Conservation (phyloP, 2,888 invertebrate genomes). For the Melieria crassipennis region DNA sequence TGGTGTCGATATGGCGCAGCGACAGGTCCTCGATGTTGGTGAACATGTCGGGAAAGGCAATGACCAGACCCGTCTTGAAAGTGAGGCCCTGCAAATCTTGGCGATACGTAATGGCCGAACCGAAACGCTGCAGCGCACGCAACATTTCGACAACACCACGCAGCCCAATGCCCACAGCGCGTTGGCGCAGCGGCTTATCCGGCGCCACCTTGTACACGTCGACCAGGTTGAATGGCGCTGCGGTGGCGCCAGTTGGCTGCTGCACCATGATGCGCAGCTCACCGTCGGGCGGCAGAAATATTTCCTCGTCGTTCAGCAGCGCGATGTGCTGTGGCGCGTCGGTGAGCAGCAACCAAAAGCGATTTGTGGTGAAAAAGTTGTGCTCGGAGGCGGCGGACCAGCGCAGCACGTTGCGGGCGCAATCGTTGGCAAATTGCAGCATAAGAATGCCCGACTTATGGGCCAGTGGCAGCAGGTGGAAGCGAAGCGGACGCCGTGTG, state of each 20-base stretch:
- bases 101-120: slow-evolving; percentile 56
- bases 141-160: slow-evolving; percentile 41
- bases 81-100: slow-evolving; percentile 59
- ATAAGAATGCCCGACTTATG: slow-evolving; percentile 59
- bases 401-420: slow-evolving; percentile 52
- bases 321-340: slow-evolving; percentile 41
- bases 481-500: slow-evolving; percentile 46
- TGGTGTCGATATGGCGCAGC: slow-evolving; percentile 64
- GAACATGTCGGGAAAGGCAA: slow-evolving; percentile 63
- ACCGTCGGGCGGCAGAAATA: slow-evolving; percentile 59
- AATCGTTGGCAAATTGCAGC: slow-evolving; percentile 50
- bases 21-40: slow-evolving; percentile 62
- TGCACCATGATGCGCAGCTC: slow-evolving; percentile 53
- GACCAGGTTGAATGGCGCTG: slow-evolving; percentile 44
- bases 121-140: slow-evolving; percentile 48
- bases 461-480: slow-evolving; percentile 46
- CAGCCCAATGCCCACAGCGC: slow-evolving; percentile 43
- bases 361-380: slow-evolving; percentile 60
- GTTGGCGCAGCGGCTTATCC: slow-evolving; percentile 46
- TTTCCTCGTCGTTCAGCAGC: slow-evolving; percentile 49
- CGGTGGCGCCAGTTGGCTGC: background rate
- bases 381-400: slow-evolving; percentile 55
- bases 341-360: slow-evolving; percentile 58
- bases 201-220: slow-evolving; percentile 60
- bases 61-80: slow-evolving; percentile 60